These are phyloP conservation scores for Xylocampa areola DNA, from an alignment of 2,888 invertebrate species.

Conservation along the genomic window DNA sequence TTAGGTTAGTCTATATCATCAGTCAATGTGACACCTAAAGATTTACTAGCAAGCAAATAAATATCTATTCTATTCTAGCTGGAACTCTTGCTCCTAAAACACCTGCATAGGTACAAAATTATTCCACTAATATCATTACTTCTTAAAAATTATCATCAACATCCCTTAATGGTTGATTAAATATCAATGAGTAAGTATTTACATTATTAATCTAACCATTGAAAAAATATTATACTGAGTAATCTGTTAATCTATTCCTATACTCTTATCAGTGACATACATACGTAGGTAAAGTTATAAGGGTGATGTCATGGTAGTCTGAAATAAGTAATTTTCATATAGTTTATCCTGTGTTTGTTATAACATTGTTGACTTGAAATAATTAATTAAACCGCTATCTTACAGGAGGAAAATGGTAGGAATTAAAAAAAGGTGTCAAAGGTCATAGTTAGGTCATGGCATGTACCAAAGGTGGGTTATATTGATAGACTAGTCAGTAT, in stretches of 20 bases:
- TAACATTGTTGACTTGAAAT: constrained; percentile 2
- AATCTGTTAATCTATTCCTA: constrained; percentile 43
- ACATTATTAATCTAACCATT: constrained; percentile 16
- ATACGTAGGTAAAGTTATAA: constrained; percentile 5
- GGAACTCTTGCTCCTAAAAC: too few relatives aligned
- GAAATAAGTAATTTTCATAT: constrained; percentile 17
- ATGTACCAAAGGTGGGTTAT: too few relatives aligned
- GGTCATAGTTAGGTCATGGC: too few relatives aligned
- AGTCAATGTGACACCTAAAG: too few relatives aligned
- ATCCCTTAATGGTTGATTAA: neutral
- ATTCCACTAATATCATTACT: neutral
- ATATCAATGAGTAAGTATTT: constrained; percentile 32
- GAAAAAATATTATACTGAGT: constrained; percentile 12
- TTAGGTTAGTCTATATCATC: too few relatives aligned
- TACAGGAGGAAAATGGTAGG: constrained; percentile 30
- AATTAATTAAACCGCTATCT: neutral
- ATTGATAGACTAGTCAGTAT: too few relatives aligned
- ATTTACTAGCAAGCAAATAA: too few relatives aligned
- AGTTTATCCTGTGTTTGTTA: constrained; percentile 36
- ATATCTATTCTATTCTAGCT: too few relatives aligned
- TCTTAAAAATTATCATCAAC: constrained; percentile 5
- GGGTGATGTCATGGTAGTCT: constrained; percentile 36
- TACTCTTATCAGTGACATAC: constrained; percentile 34
- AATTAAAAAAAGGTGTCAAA: too few relatives aligned
- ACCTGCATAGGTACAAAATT: too few relatives aligned